Conservation (phyloP, 2,797 vertebrate species). For the Carapus acus region DNA sequence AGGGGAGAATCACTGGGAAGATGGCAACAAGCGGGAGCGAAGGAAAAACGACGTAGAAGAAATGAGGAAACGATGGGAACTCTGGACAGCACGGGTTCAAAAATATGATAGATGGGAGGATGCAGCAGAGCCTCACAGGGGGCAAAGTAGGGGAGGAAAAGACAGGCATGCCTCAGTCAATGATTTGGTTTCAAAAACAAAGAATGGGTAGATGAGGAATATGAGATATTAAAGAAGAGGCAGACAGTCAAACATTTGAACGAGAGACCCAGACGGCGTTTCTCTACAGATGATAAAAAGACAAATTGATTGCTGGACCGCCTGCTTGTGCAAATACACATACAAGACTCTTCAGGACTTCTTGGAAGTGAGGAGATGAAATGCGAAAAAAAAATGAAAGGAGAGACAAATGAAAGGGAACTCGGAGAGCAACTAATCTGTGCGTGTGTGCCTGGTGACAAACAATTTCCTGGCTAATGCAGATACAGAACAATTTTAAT, state of each 20-base stretch:
- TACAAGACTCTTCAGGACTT: constrained; percentile 6
- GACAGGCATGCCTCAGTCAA: constrained; percentile 1
- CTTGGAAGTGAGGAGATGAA: constrained; percentile 28
- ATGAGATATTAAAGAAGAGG: constrained; percentile 9
- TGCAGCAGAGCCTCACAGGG: constrained; percentile 13
- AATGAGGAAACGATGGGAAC: constrained; percentile 42
- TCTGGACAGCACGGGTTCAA: constrained; percentile 25
- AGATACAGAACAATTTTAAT: constrained; percentile 58
- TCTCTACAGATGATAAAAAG: too few species aligned
- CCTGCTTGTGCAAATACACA: constrained; percentile 8
- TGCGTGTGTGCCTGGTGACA: constrained; percentile 24
- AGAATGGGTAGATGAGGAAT: neutral
- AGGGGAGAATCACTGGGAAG: constrained; percentile 4
- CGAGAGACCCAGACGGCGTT: neutral
- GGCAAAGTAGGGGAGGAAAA: constrained; percentile 6
- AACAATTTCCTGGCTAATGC: constrained; percentile 55
- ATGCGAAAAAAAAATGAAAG: constrained; percentile 25
- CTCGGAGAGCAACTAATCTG: constrained; percentile 24
- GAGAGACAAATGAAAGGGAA: constrained; percentile 38
- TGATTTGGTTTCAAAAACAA: neutral
- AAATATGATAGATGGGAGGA: constrained; percentile 14
- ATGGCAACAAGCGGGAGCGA: constrained; percentile 46
- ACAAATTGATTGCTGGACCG: neutral
- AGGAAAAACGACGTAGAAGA: constrained; percentile 41
- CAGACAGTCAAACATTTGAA: neutral